Conservation (phyloP, 2,888 invertebrate species). For the Drosophila birchii region DNA sequence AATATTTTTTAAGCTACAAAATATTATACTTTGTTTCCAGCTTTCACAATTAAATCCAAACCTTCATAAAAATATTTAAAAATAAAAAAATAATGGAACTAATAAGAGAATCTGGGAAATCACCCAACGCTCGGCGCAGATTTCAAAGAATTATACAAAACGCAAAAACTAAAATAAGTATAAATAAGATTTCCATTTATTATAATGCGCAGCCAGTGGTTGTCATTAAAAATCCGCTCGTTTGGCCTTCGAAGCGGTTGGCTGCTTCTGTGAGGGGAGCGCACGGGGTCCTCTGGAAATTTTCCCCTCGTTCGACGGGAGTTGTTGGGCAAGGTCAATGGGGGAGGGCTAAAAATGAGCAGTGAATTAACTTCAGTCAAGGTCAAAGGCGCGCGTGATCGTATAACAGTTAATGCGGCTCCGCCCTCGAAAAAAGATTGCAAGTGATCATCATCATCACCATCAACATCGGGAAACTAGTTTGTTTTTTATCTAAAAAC, state of each 20-base stretch:
- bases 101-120: background rate
- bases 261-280: slow-evolving; percentile 17
- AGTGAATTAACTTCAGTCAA: slow-evolving; percentile 33
- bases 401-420: slow-evolving; percentile 36
- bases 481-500: slow-evolving; percentile 34
- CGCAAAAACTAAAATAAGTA: slow-evolving; percentile 11
- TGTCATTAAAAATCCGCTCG: slow-evolving; percentile 29
- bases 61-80: background rate
- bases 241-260: slow-evolving; percentile 34
- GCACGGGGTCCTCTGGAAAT: slow-evolving; percentile 7
- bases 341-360: slow-evolving; percentile 10
- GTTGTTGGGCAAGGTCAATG: slow-evolving; percentile 41
- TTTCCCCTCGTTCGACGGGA: slow-evolving; percentile 11
- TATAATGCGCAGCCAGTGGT: slow-evolving; percentile 7
- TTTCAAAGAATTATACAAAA: slow-evolving; percentile 3
- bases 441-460: slow-evolving; percentile 15
- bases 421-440: slow-evolving; percentile 18
- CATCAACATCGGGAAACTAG: slow-evolving; percentile 14
- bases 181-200: slow-evolving; percentile 29
- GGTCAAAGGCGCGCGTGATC: slow-evolving; percentile 30
- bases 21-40: too few relatives aligned
- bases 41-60: too few relatives aligned
- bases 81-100: background rate
- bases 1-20: too few relatives aligned
- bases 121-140: background rate